Evolutionary conservation across 2,797 vertebrate species (phyloP), one percentile per base, ranked within the genome.

Genomic region (Sebastes vulpes): DNA sequence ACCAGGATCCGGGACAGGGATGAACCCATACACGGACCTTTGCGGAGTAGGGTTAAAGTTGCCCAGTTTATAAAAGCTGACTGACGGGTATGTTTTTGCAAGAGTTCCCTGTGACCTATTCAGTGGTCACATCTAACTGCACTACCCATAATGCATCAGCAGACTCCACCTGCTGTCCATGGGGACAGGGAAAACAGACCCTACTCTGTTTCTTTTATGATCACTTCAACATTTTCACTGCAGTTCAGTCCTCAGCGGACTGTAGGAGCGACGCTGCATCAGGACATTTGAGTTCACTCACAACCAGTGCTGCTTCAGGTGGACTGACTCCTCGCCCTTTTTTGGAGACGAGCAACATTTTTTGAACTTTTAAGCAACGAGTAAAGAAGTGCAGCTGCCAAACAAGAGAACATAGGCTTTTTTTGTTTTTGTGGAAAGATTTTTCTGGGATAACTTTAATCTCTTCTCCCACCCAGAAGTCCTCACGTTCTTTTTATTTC

Each of bases 331-430:
- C 66, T 79, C 63, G 0, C 16, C 54, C 12, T 5, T 66, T 73
- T 69, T 8, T 11, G 16, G 42, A 54, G 46, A 72, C 61, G 35
- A 61, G 61, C 38, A 53, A 83, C 48, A 2, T 56, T 46, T 28
- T 58, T 80, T 38, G 5, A 68, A 66, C 52, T 75, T 75, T 65
- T 72, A 53, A 72, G 20, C 68, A 79, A 69, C 73, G 69, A 12
- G 60, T 64, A 70, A 79, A 54, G 53, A 85, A 59, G 71, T 88
- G 86, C 83, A 89, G 89, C 85, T 93, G 90, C 80, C 90, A 92
- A 86, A 83, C 67, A 89, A 72, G 73, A 90, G 71, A 65, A 79
- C 60, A 65, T 72, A 46, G 63, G 32, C 20, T 35, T 25, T 42
- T 16, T 38, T 52, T 72, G 85, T 59, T 66, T 85, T 56, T 48